Evolutionary conservation across 2,113 vertebrate genomes (phyloP).

Genomic region (Alectura lathami): DNA sequence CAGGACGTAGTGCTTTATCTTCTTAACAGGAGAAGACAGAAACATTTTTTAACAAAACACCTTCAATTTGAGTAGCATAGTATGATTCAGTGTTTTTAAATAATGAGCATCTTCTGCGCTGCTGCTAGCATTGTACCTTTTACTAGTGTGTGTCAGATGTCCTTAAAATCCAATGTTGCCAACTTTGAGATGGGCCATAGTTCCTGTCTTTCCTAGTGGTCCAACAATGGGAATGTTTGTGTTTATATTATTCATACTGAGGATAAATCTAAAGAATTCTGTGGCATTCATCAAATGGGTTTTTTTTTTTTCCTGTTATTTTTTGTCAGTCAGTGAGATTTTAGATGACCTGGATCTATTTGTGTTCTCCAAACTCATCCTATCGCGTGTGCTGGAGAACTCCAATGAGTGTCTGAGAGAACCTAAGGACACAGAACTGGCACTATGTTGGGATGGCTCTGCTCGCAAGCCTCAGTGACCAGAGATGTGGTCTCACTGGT

Average conservation of each 20-base stretch:
- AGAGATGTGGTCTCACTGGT: accelerated
- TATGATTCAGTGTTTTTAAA: conserved; percentile 17
- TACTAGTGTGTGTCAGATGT: not conserved
- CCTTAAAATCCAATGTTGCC: not conserved
- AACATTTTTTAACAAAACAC: not conserved
- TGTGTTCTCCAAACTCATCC: not conserved
- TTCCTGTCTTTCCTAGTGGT: not conserved
- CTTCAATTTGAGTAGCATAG: not conserved
- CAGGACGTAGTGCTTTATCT: not conserved
- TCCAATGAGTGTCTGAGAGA: not conserved
- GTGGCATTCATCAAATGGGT: not conserved
- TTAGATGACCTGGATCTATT: not conserved
- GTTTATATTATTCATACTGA: not conserved
- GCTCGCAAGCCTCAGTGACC: not conserved
- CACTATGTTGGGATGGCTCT: not conserved
- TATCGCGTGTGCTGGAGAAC: not conserved
- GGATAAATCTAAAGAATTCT: not conserved
- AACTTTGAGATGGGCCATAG: too few species aligned
- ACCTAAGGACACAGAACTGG: not conserved
- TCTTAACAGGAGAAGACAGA: not conserved
- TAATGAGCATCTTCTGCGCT: not conserved
- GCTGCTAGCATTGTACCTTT: not conserved
- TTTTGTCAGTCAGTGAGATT: not conserved
- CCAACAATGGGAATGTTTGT: not conserved
- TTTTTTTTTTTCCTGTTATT: not conserved